These are phyloP conservation scores for Brachionus rotundiformis DNA, from an alignment of 1,140 invertebrate genomes.

Conservation along the genomic window DNA sequence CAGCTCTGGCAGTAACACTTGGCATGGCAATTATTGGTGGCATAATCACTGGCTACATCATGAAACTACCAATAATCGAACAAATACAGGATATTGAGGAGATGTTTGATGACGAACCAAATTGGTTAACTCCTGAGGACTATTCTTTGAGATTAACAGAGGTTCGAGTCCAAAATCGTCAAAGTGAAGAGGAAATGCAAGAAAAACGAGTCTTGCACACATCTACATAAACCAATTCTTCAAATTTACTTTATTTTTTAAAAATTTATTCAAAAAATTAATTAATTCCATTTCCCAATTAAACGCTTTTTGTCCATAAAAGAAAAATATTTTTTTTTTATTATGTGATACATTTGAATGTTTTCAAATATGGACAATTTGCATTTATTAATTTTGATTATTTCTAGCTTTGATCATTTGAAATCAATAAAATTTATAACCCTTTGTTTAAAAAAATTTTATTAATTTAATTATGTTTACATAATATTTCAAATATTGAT, in stretches of 20 bases:
- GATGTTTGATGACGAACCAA: constrained; percentile 51
- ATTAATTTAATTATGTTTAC: not conserved
- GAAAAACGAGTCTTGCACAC: constrained; percentile 25
- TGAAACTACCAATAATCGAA: constrained; percentile 13
- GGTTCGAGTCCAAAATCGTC: constrained; percentile 19
- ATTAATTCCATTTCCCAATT: not conserved
- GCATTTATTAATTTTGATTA: not conserved
- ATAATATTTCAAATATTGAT: not conserved
- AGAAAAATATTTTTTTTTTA: not conserved
- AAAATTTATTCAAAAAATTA: not conserved
- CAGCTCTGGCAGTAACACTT: constrained; percentile 73
- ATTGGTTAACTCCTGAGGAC: constrained; percentile 46
- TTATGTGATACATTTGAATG: not conserved
- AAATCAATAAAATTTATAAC: constrained; percentile 6
- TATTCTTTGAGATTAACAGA: constrained; percentile 48
- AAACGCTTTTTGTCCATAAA: not conserved
- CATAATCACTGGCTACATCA: constrained; percentile 73
- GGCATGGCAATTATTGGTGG: constrained; percentile 74
- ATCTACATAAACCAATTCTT: constrained; percentile 29
- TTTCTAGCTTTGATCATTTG: not conserved
- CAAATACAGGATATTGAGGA: constrained; percentile 45
- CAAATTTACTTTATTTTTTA: not conserved
- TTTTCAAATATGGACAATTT: not conserved
- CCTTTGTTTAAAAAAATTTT: not conserved
- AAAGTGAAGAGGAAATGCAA: constrained; percentile 39